Percentiles rank a stretch among this genome's conserved stretches.
Evolutionary conservation across 92 coral and sea anemone genomes (phyloP).

Genomic region (Epizoanthus fatuus): DNA sequence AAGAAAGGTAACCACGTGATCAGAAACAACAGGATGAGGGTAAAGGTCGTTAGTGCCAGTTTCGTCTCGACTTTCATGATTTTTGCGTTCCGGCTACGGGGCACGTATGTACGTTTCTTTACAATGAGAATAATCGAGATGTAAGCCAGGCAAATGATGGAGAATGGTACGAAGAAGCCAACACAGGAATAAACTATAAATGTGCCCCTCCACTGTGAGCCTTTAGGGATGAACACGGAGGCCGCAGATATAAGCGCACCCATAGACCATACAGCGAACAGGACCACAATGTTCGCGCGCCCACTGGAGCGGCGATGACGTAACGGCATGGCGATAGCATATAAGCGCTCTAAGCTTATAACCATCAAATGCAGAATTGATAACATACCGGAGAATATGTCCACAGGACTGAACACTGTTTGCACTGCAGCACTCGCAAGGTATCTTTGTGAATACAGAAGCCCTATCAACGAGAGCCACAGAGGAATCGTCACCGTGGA

Average conservation of each 20-base stretch:
- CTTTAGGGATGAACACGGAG: slow-evolving; percentile 79
- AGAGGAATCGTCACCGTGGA: slow-evolving; percentile 75
- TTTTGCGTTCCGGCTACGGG: slow-evolving; percentile 70
- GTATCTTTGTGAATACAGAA: slow-evolving; percentile 54
- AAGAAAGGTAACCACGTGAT: slow-evolving; percentile 90
- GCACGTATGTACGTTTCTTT: slow-evolving; percentile 60
- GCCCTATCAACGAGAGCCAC: slow-evolving; percentile 62
- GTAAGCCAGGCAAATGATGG: slow-evolving; percentile 77
- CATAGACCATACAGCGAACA: slow-evolving; percentile 62
- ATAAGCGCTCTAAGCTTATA: slow-evolving; percentile 79
- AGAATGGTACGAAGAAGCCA: slow-evolving; percentile 82
- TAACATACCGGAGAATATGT: slow-evolving; percentile 84
- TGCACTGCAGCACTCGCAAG: slow-evolving; percentile 41
- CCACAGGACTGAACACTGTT: slow-evolving; percentile 78
- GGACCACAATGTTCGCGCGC: slow-evolving; percentile 55
- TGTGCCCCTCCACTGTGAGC: slow-evolving; percentile 84
- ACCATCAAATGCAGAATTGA: slow-evolving; percentile 84
- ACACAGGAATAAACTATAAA: slow-evolving; percentile 76
- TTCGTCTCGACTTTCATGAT: slow-evolving; percentile 74
- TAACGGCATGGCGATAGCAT: slow-evolving; percentile 84
- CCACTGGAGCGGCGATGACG: slow-evolving; percentile 80
- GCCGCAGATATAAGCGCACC: slow-evolving; percentile 75
- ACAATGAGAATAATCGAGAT: slow-evolving; percentile 73
- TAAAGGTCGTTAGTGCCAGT: slow-evolving; percentile 73
- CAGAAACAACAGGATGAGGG: slow-evolving; percentile 75